phyloP scores from a whole-genome alignment of 2,888 invertebrate genomes.

The Clistopyga incitator region DNA sequence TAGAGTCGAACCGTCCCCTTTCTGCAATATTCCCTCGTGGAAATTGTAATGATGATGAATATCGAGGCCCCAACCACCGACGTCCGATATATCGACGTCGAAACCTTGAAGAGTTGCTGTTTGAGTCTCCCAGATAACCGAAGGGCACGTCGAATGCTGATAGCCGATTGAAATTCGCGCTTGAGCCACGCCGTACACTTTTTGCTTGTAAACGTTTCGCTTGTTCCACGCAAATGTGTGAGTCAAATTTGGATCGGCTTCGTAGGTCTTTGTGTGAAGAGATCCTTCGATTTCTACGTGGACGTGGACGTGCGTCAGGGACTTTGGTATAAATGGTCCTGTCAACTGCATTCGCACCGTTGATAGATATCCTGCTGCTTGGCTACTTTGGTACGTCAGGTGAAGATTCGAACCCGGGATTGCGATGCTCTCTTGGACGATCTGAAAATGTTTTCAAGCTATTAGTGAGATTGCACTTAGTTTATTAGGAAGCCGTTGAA shows the following conservation, averaged over 20 bases:
- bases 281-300: constrained; percentile 97
- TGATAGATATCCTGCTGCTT: constrained; percentile 97
- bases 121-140: constrained; percentile 97
- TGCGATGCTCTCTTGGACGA: constrained; percentile 97
- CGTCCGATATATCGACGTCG: constrained; percentile 98
- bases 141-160: constrained; percentile 94
- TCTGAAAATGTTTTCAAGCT: constrained; percentile 86
- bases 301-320: constrained; percentile 95
- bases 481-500: not conserved
- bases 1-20: constrained; percentile 97
- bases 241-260: constrained; percentile 97
- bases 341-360: constrained; percentile 96
- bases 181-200: constrained; percentile 94
- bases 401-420: constrained; percentile 97
- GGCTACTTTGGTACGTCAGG: constrained; percentile 97
- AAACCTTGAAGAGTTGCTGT: constrained; percentile 97
- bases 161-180: constrained; percentile 97
- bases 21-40: constrained; percentile 98
- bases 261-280: constrained; percentile 95
- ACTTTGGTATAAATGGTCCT: constrained; percentile 91
- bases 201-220: constrained; percentile 98
- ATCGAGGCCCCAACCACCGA: constrained; percentile 99
- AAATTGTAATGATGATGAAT: constrained; percentile 99
- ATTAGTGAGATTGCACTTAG: not conserved
- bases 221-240: constrained; percentile 99